phyloP scores from a whole-genome alignment of 2,113 vertebrate genomes.

The Callaeas wilsoni region DNA sequence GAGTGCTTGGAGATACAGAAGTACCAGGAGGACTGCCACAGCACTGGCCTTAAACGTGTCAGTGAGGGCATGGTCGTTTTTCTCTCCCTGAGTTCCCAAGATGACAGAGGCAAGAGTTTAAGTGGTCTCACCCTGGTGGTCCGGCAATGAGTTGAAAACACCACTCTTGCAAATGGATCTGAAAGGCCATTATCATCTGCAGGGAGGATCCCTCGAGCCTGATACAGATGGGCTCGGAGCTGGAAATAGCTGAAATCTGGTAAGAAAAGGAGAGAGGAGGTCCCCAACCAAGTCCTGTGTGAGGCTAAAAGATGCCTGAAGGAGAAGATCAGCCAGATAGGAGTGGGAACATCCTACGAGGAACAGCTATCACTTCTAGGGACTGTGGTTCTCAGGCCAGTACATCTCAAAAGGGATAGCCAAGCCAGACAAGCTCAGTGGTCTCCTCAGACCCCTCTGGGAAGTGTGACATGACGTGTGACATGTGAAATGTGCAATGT shows the following conservation, averaged over 20 bases:
- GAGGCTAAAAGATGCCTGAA: neutral
- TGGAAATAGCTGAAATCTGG: constrained; percentile 88
- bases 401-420: neutral
- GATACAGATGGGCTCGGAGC: constrained; percentile 89
- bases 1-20: neutral
- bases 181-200: constrained; percentile 90
- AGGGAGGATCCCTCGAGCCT: constrained; percentile 86
- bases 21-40: neutral
- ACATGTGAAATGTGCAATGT: neutral
- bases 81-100: neutral
- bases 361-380: neutral
- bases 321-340: neutral
- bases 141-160: constrained; percentile 90
- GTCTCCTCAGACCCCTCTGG: neutral
- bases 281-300: neutral
- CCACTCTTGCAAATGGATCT: constrained; percentile 84
- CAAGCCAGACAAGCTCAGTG: neutral
- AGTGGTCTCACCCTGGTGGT: constrained; percentile 76
- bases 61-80: neutral
- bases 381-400: neutral
- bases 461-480: neutral
- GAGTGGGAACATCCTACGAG: neutral
- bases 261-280: neutral
- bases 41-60: neutral
- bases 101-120: neutral